Percentiles rank a stretch among this genome's conserved stretches.
Evolutionary conservation across 1,140 invertebrate species (phyloP).

Genomic region (Lycorma delicatula): DNA sequence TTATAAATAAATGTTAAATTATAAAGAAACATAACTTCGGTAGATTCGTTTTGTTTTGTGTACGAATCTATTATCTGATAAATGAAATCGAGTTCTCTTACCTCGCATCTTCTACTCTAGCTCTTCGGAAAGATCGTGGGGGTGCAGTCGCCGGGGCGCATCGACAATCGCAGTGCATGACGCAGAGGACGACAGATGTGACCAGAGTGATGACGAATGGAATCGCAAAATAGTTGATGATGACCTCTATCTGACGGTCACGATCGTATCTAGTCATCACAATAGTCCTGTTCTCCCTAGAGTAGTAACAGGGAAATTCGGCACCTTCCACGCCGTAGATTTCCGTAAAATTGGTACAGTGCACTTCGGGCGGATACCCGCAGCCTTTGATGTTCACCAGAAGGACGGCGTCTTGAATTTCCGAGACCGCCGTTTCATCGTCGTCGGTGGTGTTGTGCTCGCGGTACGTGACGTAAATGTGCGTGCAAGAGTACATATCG

Average conservation of each 20-base stretch:
- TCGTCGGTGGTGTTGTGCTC: slow-evolving; percentile 19
- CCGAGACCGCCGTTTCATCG: neutral
- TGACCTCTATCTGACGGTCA: slow-evolving; percentile 64
- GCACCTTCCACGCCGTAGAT: slow-evolving; percentile 65
- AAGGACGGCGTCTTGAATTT: slow-evolving; percentile 51
- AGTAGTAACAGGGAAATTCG: slow-evolving; percentile 76
- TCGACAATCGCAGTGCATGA: slow-evolving; percentile 72
- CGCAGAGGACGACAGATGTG: slow-evolving; percentile 70
- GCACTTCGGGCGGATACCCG: slow-evolving; percentile 79
- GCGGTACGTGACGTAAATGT: slow-evolving; percentile 70
- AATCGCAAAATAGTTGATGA: slow-evolving; percentile 70
- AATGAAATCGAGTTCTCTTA: too few relatives aligned
- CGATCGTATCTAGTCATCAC: slow-evolving; percentile 71
- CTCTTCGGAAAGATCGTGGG: slow-evolving; percentile 41
- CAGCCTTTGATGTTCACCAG: slow-evolving; percentile 76
- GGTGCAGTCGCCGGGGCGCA: slow-evolving; percentile 44
- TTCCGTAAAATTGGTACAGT: slow-evolving; percentile 71
- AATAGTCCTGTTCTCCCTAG: slow-evolving; percentile 66
- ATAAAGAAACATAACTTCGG: too few relatives aligned
- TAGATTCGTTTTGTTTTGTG: too few relatives aligned
- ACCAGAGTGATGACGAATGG: slow-evolving; percentile 73
- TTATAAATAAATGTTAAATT: too few relatives aligned
- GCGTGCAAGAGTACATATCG: slow-evolving; percentile 75
- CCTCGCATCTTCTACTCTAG: slow-evolving; percentile 51
- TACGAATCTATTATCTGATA: too few relatives aligned